phyloP scores from a whole-genome alignment of 64 coral and sea anemone species.

The Pocillopora damicornis region DNA sequence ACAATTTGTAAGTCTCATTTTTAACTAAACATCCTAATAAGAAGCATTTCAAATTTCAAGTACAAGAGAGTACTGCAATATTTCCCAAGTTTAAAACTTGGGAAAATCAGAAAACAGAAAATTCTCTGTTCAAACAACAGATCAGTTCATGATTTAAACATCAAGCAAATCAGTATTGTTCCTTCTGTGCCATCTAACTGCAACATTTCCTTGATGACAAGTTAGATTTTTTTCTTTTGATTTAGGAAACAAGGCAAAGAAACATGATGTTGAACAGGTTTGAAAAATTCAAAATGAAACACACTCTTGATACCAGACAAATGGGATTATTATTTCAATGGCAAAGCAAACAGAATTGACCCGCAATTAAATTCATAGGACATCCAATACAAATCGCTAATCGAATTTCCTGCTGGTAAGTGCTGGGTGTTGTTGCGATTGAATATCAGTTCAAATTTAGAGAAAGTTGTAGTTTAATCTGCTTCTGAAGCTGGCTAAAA shows the following conservation, averaged over 20 bases:
- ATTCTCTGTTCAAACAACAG: too few species aligned
- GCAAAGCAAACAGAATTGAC: not conserved
- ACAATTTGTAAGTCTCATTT: too few species aligned
- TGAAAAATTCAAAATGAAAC: not conserved
- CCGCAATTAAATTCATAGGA: not conserved
- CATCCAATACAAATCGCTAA: not conserved
- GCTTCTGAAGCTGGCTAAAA: not conserved
- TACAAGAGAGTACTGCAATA: too few species aligned
- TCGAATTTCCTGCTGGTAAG: not conserved
- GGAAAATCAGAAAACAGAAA: too few species aligned
- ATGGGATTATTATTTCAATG: not conserved
- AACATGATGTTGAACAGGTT: too few species aligned
- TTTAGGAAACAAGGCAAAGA: too few species aligned
- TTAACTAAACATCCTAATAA: too few species aligned
- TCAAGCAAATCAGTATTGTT: too few species aligned
- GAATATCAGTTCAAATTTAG: not conserved
- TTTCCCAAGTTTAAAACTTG: too few species aligned
- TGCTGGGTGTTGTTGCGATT: not conserved
- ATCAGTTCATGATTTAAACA: too few species aligned
- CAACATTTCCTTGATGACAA: not conserved
- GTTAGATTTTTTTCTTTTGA: not conserved
- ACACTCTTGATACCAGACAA: not conserved
- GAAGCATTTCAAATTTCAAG: too few species aligned
- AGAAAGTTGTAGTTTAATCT: not conserved
- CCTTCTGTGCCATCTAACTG: not conserved